These are phyloP conservation scores for Patiria miniata DNA, from an alignment of 35 echinoderm and acorn worm species.

Conservation along the genomic window DNA sequence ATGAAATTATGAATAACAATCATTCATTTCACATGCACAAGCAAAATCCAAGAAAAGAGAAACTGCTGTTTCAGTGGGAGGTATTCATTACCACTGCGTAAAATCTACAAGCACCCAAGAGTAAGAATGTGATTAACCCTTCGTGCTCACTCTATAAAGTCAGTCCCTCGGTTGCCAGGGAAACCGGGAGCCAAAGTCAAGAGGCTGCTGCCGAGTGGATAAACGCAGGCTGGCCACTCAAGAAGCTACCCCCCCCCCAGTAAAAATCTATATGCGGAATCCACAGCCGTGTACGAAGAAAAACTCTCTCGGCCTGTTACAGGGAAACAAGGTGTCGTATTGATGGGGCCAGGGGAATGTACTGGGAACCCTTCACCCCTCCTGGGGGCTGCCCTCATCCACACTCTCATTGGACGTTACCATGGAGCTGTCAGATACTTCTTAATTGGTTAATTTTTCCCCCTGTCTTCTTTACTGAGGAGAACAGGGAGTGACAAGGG, in stretches of 20 bases:
- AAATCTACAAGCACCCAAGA: no score
- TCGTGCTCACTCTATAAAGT: no score
- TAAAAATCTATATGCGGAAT: no score
- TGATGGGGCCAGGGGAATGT: neutral
- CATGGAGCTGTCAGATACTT: neutral
- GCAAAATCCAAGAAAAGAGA: no score
- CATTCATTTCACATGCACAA: no score
- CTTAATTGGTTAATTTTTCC: slow-evolving; percentile 11
- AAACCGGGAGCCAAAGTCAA: neutral
- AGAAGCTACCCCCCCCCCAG: neutral
- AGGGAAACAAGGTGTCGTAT: no score
- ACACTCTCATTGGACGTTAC: neutral
- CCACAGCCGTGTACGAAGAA: no score
- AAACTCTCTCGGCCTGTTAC: no score
- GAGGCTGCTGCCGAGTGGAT: slow-evolving; percentile 5
- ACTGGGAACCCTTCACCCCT: neutral
- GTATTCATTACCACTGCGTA: no score
- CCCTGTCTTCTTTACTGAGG: neutral
- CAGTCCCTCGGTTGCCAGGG: neutral
- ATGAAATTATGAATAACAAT: no score
- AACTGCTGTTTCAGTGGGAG: no score
- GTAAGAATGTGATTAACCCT: no score
- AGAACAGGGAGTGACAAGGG: neutral
- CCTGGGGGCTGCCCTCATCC: neutral
- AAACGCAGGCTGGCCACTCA: neutral